Evolutionary conservation across 2,888 invertebrate genomes (phyloP).

Genomic region (Hoplodrina blanda): DNA sequence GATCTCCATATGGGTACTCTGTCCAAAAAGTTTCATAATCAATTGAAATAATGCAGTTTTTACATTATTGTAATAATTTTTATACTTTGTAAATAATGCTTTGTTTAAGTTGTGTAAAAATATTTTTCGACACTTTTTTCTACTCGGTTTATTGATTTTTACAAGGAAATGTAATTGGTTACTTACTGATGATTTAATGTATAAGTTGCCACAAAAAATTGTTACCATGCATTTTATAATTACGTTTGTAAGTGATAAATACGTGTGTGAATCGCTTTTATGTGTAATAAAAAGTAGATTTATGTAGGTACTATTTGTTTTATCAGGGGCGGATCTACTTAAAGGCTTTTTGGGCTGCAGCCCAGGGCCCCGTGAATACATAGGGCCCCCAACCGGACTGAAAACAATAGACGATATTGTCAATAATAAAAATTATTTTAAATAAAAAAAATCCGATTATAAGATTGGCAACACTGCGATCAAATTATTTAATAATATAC

Average conservation of each 20-base stretch:
- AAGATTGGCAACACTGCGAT: no score
- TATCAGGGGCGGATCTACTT: no score
- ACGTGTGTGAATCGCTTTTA: conserved; percentile 16
- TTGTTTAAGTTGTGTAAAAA: no score
- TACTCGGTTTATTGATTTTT: neutral
- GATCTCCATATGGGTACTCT: conserved; percentile 19
- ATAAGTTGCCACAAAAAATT: conserved; percentile 5
- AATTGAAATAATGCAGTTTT: conserved; percentile 6
- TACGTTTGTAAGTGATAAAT: neutral
- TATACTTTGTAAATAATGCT: conserved; percentile 14
- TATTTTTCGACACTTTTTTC: neutral
- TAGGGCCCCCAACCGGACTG: no score
- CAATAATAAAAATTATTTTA: no score
- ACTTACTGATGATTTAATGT: neutral
- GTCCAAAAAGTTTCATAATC: conserved; percentile 33
- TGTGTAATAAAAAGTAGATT: conserved; percentile 6
- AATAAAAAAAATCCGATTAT: no score
- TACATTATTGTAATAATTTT: neutral
- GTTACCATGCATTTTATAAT: conserved; percentile 20
- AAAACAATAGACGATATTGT: no score
- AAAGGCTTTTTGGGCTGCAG: no score
- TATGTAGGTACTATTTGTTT: neutral
- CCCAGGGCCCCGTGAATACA: no score
- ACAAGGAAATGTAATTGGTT: neutral
- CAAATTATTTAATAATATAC: no score